Evolutionary conservation across 2,888 invertebrate genomes (phyloP), one percentile per base, ranked within the genome.

Genomic region (Catocala nupta): DNA sequence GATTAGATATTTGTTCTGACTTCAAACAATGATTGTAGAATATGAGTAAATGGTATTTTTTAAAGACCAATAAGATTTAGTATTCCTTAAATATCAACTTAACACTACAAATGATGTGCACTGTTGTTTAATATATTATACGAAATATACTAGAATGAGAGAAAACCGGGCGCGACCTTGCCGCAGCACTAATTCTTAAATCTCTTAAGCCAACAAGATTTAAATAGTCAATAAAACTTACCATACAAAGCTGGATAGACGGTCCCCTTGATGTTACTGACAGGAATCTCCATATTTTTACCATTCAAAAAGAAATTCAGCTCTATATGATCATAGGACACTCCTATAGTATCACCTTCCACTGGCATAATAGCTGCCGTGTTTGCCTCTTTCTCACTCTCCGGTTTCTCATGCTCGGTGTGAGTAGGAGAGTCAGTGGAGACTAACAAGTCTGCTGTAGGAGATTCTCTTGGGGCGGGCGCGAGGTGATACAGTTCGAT

Each of bases 251-350:
- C 97, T 36, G 99, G 99, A 92, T 96, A 99, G 1, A 98, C 97
- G 1, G 98, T 97, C 70, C 98, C 99, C 85, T 97, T 97, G 69
- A 99, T 96, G 90, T 98, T 98, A 70, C 97, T 96, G 50, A 99
- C 95, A 16, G 98, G 97, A 78, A 96, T 96, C 80, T 98, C 97
- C 82, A 98, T 94, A 80, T 96, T 96, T 83, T 96, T 97, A 2
- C 99, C 99, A 92, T 99, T 99, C 47, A 99, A 93, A 89, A 96
- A 99, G 94, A 99, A 99, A 88, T 98, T 98, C 64, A 99, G 92
- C 83, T 99, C 98, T 64, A 99, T 97, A 88, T 99, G 99, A 88
- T 99, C 99, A 88, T 98, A 99, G 0, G 98, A 97, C 43, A 99
- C 95, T 33, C 99, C 99, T 80, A 99, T 95, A 59, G 98, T 96